Evolutionary conservation across 2,888 invertebrate genomes (phyloP), one percentile per base, ranked within the genome.

Genomic region (Eremobia ochroleuca): DNA sequence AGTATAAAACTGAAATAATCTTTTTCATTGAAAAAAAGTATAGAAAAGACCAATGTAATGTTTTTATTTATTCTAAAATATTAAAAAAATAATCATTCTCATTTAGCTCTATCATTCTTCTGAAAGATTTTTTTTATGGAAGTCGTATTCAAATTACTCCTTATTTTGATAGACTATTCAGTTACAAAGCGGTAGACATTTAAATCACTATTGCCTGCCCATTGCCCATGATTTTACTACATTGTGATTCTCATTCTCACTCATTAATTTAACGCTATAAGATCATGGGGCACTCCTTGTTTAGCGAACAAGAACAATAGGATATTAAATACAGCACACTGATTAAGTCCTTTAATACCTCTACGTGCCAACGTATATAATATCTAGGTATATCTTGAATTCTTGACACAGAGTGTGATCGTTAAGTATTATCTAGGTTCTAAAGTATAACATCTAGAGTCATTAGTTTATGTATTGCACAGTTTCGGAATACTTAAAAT

Each of bases 401-500:
- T 21, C 13, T 37, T 28, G 25, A 25, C 37, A 59, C 71, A 11
- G 0, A 18, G 3, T 21, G 5, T 25, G 4, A 59, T 21, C 2
- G 6, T 25, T 28, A 8, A 52, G 11, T 5, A 31, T 73, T 43
- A n/a, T 34, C 18, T 68, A 25, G 0, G 31, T 18, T n/a, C 6
- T 49, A 13, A 40, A 49, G 4, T 49, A 15, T 81, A 73, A 28
- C 34, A 68, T 34, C 72, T 69, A 70, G 34, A 73, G 72, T 73
- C 77, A 81, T 76, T 73, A 61, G 55, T 76, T 40, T 18, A 11
- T 31, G 1, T 72, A 75, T 73, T 73, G 52, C 62, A 74, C 64
- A 11, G 21, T 46, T 55, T 43, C 4, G 28, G 18, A 18, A 64
- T 9, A 46, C 21, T 4, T 31, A 5, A n/a, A 72, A 40, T 15